Base-by-base conservation (phyloP, 2,113 vertebrate genomes). In the Brienomyrus longianalis region DNA sequence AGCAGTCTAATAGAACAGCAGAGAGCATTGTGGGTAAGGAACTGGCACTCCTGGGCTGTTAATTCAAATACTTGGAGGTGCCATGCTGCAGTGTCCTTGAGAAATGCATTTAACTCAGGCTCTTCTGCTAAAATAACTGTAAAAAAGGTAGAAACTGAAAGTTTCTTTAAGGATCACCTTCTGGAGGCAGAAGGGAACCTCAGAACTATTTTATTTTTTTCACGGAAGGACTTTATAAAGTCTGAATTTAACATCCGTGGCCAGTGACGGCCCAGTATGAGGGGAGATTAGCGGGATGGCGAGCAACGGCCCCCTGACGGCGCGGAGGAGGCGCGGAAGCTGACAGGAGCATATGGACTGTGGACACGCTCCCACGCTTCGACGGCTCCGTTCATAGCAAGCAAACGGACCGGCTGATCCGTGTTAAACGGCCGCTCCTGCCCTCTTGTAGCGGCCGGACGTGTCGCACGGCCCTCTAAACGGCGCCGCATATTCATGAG, bases 401-500 rank as follows among this genome's bases (percentile, higher is more conserved):
- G 87, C 51, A 92, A 91, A 91, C 87, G 83, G 90, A 47, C 86
- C 91, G 70, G 90, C 91, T 93, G 92, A 93, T 94, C 91, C 91
- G 90, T 94, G 92, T 93, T 92, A 89, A 92, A 90, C 92, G 92
- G 93, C 92, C 66, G 89, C 88, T 17, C 27, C 43, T 5, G 92
- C 70, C 91, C 91, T 91, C 94, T 93, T 89, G 91, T 83, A 91
- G 91, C 92, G 90, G 89, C 90, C 91, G 89, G 89, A 94, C 91
- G 92, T 92, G 93, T 92, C 93, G 62, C 90, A 88, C 89, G 92
- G 91, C 93, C 92, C 93, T 90, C 93, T 93, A 91, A 66, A 94
- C 91, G 90, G 91, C 90, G 93, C 95, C 95, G 92, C 92, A 95
- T 96, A 95, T 95, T 95, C 92, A 95, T 95, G 93, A 50, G 87